Evolutionary conservation across 2,888 invertebrate genomes (phyloP).

Genomic region (Beris morrisii): DNA sequence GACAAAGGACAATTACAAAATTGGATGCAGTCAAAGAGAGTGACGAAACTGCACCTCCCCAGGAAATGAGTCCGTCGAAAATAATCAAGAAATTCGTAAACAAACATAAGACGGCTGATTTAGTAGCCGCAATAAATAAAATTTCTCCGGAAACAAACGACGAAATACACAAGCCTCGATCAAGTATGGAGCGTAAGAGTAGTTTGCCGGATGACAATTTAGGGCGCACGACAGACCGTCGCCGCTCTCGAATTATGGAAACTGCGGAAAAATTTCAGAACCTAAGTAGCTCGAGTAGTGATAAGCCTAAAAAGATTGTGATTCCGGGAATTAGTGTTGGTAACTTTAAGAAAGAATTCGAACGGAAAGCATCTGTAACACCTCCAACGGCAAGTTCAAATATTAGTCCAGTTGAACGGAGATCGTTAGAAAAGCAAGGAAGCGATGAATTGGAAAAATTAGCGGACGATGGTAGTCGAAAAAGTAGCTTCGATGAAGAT

Average conservation of each 20-base stretch:
- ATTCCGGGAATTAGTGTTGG: conserved; percentile 83
- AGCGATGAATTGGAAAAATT: conserved; percentile 39
- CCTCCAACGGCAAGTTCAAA: conserved; percentile 41
- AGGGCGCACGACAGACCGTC: conserved; percentile 60
- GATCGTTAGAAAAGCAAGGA: conserved; percentile 7
- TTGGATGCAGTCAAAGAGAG: conserved; percentile 39
- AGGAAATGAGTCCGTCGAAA: conserved; percentile 53
- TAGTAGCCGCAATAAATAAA: conserved; percentile 53
- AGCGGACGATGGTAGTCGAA: conserved; percentile 41
- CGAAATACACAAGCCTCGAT: conserved; percentile 38
- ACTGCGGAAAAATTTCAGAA: conserved; percentile 71
- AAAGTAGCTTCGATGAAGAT: conserved; percentile 32
- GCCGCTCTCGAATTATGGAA: conserved; percentile 70
- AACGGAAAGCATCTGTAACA: conserved; percentile 71
- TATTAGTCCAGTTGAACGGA: neutral
- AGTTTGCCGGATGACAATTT: conserved; percentile 54
- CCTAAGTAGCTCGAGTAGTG: conserved; percentile 51
- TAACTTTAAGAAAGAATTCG: conserved; percentile 84
- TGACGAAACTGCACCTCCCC: conserved; percentile 44
- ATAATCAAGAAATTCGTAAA: conserved; percentile 56
- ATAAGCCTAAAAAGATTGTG: conserved; percentile 78
- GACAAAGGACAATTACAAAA: conserved; percentile 36
- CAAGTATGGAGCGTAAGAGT: conserved; percentile 48
- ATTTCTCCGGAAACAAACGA: conserved; percentile 42
- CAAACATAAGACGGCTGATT: conserved; percentile 55